Evolutionary conservation across 2,797 vertebrate species (phyloP).

Genomic region (Mus caroli): DNA sequence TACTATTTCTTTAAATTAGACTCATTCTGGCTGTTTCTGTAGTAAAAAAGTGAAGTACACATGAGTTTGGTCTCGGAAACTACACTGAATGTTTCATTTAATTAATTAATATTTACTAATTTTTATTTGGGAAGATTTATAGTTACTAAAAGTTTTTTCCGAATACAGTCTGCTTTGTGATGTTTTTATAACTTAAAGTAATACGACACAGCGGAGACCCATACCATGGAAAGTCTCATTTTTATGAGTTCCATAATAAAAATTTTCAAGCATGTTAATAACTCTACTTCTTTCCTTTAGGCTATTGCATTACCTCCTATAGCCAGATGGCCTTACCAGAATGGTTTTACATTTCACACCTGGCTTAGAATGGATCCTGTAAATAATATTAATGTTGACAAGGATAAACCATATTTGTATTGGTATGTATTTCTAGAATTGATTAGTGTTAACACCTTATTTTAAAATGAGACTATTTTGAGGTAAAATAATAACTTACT

Average conservation of each 20-base stretch:
- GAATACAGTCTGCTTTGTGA: not conserved
- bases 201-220: not conserved
- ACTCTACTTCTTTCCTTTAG: constrained; percentile 87
- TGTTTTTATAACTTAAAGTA: constrained; percentile 48
- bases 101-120: constrained; percentile 38
- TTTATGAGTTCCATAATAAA: constrained; percentile 25
- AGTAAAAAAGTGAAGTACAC: constrained; percentile 32
- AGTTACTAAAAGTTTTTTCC: constrained; percentile 41
- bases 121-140: constrained; percentile 55
- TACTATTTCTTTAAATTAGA: constrained; percentile 11
- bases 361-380: constrained; percentile 99
- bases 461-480: constrained; percentile 62
- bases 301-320: constrained; percentile 99
- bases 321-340: constrained; percentile 99
- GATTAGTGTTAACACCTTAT: constrained; percentile 35
- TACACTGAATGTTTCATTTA: constrained; percentile 33
- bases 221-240: constrained; percentile 37
- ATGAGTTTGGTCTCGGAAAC: not conserved
- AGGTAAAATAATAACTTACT: constrained; percentile 77
- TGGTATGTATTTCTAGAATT: constrained; percentile 91
- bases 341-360: constrained; percentile 98
- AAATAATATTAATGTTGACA: constrained; percentile 99
- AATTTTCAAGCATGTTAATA: constrained; percentile 53
- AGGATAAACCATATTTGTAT: constrained; percentile 99
- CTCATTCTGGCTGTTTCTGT: constrained; percentile 40